Conservation (phyloP, 2,888 invertebrate genomes). For the Pteria penguin region DNA sequence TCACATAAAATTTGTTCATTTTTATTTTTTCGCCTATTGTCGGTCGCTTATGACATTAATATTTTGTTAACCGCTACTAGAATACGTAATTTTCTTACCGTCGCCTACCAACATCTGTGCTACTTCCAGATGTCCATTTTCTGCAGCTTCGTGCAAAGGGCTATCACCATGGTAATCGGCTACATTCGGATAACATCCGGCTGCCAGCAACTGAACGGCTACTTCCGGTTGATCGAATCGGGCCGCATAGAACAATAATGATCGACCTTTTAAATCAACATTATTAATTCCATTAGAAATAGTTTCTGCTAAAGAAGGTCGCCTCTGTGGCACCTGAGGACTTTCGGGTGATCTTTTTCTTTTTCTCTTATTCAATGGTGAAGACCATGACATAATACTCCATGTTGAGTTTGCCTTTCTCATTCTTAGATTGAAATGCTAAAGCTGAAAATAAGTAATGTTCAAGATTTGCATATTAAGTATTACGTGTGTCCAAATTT, state of each 20-base stretch:
- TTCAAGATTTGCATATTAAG: too few species aligned
- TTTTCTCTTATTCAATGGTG: conserved; percentile 19
- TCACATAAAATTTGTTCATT: background rate
- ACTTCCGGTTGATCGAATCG: conserved; percentile 55
- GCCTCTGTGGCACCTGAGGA: background rate
- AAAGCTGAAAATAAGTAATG: too few species aligned
- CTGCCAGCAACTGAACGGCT: conserved; percentile 44
- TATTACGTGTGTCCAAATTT: too few species aligned
- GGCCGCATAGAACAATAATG: conserved; percentile 55
- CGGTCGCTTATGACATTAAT: too few species aligned
- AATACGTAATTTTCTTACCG: too few species aligned
- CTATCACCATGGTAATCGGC: conserved; percentile 48
- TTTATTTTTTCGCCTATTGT: too few species aligned
- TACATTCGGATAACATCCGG: conserved; percentile 51
- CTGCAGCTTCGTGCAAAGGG: conserved; percentile 55
- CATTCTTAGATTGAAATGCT: too few species aligned
- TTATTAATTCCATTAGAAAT: conserved; percentile 49
- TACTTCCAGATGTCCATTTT: conserved; percentile 47
- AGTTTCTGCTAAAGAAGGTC: background rate
- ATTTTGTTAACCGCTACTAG: too few species aligned
- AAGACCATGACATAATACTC: conserved; percentile 26
- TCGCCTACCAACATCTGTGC: conserved; percentile 51
- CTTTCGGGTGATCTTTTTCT: conserved; percentile 8
- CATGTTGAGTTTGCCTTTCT: conserved; percentile 21
- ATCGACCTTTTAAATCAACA: conserved; percentile 47